Percentiles rank a stretch among this genome's conserved stretches.
These are phyloP conservation scores for Brachyptera risi DNA, from an alignment of 2,888 invertebrate species.

Conservation along the genomic window DNA sequence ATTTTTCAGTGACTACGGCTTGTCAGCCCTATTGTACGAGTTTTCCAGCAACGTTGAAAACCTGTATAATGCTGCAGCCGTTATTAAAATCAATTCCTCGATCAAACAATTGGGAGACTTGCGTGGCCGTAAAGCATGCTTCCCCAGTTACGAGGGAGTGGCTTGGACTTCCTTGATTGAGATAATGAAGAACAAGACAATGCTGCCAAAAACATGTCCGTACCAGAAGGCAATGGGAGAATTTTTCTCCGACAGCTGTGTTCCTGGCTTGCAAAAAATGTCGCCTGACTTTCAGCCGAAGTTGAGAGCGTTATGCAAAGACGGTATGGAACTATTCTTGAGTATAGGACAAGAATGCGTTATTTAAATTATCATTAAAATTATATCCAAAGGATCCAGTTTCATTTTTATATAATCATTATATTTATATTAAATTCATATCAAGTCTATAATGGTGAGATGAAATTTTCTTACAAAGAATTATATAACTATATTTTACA, in stretches of 20 bases:
- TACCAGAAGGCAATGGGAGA: conserved; percentile 46
- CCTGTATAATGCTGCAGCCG: conserved; percentile 61
- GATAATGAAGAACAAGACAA: conserved; percentile 44
- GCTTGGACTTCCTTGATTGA: conserved; percentile 40
- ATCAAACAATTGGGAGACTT: conserved; percentile 60
- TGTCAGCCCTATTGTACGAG: conserved; percentile 59
- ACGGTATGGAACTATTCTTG: not conserved
- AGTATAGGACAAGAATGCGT: too few species aligned
- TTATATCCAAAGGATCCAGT: too few species aligned
- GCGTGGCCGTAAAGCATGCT: conserved; percentile 68
- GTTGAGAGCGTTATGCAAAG: conserved; percentile 11
- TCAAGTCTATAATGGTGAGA: too few species aligned
- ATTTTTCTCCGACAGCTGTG: conserved; percentile 67
- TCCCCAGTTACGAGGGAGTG: conserved; percentile 73
- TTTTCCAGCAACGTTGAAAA: conserved; percentile 54
- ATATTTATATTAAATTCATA: too few species aligned
- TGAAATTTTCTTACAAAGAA: not conserved
- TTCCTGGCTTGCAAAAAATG: conserved; percentile 39
- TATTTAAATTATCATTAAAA: too few species aligned
- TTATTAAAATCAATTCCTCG: conserved; percentile 57
- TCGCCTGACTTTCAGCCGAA: conserved; percentile 27
- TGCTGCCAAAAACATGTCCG: conserved; percentile 45
- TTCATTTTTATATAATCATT: too few species aligned
- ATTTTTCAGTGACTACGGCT: conserved; percentile 50
- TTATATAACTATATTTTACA: too few species aligned